Conservation (phyloP, 1,140 invertebrate species). For the Zaprionus inermis region DNA sequence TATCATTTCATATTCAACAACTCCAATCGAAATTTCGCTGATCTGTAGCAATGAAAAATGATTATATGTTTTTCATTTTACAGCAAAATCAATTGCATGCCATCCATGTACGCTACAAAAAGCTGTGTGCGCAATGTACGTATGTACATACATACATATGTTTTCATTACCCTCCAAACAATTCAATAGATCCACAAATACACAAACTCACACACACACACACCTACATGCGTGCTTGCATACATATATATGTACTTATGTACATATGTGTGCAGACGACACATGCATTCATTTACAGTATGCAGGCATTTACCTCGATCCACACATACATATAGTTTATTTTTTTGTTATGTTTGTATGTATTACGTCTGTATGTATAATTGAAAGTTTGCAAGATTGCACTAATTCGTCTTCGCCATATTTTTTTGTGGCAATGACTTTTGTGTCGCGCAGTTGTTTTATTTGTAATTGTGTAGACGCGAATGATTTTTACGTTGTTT, state of each 20-base stretch:
- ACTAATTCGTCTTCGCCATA: constrained; percentile 55
- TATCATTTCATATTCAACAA: background rate
- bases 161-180: constrained; percentile 36
- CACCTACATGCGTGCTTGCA: constrained; percentile 10
- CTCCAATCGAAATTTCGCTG: constrained; percentile 11
- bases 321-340: constrained; percentile 24
- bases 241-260: constrained; percentile 1
- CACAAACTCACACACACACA: constrained; percentile 5
- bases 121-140: constrained; percentile 12
- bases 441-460: constrained; percentile 39
- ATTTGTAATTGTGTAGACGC: constrained; percentile 43
- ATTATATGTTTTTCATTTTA: constrained; percentile 3
- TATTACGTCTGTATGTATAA: constrained; percentile 22
- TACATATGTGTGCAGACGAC: constrained; percentile 14
- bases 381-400: constrained; percentile 51
- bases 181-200: constrained; percentile 30
- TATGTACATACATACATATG: constrained; percentile 24
- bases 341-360: constrained; percentile 21
- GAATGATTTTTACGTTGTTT: constrained; percentile 38
- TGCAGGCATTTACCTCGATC: constrained; percentile 35
- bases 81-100: constrained; percentile 45
- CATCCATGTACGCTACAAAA: constrained; percentile 10
- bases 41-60: constrained; percentile 6
- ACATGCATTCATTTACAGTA: constrained; percentile 26
- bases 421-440: constrained; percentile 46